Conservation (phyloP, 1,140 invertebrate genomes). For the Zaprionus nigranus region DNA sequence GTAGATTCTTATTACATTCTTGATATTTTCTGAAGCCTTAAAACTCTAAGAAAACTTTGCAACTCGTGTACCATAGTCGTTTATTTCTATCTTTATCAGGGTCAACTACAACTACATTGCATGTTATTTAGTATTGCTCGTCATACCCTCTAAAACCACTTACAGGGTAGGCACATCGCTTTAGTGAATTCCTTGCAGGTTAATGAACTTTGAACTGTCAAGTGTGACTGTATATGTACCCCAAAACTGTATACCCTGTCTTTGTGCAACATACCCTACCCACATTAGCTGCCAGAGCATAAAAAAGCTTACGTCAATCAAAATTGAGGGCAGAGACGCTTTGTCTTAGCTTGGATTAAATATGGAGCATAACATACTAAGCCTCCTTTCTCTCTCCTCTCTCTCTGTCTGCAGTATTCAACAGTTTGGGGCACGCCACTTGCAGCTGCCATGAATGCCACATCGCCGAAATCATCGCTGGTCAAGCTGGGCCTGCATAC, state of each 20-base stretch:
- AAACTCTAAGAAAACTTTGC: no score
- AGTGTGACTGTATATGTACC: not conserved
- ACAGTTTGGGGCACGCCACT: not conserved
- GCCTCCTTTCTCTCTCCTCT: not conserved
- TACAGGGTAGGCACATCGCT: not conserved
- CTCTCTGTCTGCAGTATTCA: conserved; percentile 3
- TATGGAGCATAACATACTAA: not conserved
- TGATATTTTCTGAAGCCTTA: no score
- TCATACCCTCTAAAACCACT: not conserved
- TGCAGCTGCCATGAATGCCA: conserved; percentile 85
- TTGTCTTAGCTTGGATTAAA: not conserved
- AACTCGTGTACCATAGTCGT: no score
- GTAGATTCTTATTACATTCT: no score
- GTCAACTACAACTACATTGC: no score
- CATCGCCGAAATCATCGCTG: conserved; percentile 87
- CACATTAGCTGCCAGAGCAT: conserved; percentile 19
- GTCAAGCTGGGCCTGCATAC: conserved; percentile 87
- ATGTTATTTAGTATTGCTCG: no score
- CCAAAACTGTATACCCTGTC: not conserved
- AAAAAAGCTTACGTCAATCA: conserved; percentile 61
- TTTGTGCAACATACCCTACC: not conserved
- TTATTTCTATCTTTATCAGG: no score
- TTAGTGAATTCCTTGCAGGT: not conserved
- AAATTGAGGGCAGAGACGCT: not conserved
- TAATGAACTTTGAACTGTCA: not conserved